Evolutionary conservation across 2,888 invertebrate genomes (phyloP).

Genomic region (Tipula confusa): DNA sequence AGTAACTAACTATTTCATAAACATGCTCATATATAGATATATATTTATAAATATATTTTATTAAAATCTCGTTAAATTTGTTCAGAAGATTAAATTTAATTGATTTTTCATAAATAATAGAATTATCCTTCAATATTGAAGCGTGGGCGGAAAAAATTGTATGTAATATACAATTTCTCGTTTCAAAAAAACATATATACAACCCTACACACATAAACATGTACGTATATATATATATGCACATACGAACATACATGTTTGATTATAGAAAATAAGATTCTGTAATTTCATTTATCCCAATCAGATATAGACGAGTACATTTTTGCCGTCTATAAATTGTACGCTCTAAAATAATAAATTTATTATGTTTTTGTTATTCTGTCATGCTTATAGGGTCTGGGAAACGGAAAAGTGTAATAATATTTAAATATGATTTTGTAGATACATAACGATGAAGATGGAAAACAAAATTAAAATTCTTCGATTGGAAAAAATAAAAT

Average conservation of each 20-base stretch:
- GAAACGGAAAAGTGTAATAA: background rate
- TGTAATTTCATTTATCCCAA: background rate
- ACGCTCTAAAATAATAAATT: background rate
- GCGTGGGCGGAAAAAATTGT: background rate
- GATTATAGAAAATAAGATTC: background rate
- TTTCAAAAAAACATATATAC: background rate
- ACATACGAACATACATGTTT: too few species aligned
- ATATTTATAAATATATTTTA: background rate
- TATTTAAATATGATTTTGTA: background rate
- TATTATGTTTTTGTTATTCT: background rate
- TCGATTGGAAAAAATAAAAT: background rate
- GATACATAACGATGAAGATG: background rate
- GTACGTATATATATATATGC: too few species aligned
- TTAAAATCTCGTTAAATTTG: slow-evolving; percentile 12
- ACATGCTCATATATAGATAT: background rate
- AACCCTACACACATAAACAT: background rate
- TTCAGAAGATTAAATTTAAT: slow-evolving; percentile 25
- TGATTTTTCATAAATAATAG: slow-evolving; percentile 12
- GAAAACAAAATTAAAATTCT: background rate
- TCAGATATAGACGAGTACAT: background rate
- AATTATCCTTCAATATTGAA: background rate
- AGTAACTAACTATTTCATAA: slow-evolving; percentile 5
- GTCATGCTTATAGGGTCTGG: too few species aligned
- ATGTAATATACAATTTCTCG: background rate
- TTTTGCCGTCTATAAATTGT: background rate